A percentile compares a stretch with the other conserved stretches of the same genome.
Conservation (phyloP, 2,888 invertebrate genomes). For the Smittia sp. region DNA sequence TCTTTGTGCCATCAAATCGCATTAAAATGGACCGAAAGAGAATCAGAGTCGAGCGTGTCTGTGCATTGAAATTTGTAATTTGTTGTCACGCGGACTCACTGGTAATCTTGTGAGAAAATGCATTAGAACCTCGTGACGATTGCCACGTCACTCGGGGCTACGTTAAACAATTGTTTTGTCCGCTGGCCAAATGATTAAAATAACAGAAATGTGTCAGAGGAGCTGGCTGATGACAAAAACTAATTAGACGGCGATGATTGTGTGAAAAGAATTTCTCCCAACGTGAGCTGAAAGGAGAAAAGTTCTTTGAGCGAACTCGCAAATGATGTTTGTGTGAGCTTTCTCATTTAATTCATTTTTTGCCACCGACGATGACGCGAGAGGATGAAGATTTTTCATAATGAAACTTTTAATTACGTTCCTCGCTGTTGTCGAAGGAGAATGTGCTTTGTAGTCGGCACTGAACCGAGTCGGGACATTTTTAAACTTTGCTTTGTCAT, state of each 20-base stretch:
- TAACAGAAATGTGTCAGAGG: not conserved
- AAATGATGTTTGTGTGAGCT: slow-evolving; percentile 5
- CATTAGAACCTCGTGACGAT: no score
- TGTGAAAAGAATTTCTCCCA: slow-evolving; percentile 25
- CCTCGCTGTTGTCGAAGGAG: no score
- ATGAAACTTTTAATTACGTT: not conserved
- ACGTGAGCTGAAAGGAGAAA: not conserved
- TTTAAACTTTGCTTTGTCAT: no score
- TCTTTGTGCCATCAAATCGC: not conserved
- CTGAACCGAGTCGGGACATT: no score
- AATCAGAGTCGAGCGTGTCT: not conserved
- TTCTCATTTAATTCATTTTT: slow-evolving; percentile 24
- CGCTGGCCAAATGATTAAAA: not conserved
- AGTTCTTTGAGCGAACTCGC: slow-evolving; percentile 30
- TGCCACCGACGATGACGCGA: not conserved
- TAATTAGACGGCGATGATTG: slow-evolving; percentile 39
- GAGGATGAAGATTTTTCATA: slow-evolving; percentile 2
- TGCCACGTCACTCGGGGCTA: no score
- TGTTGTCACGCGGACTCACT: no score
- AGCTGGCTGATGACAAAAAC: slow-evolving; percentile 31
- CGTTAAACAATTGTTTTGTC: no score
- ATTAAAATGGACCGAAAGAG: not conserved
- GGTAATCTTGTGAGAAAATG: no score
- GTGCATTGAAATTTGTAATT: no score
- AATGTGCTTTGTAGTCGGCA: no score